phyloP scores from a whole-genome alignment of 2,113 vertebrate genomes.

The human region GRCh38 chr1:114298001-114298500 shows the following conservation, averaged over 20 bases:
- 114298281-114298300: not conserved
- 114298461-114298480: not conserved
- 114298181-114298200: not conserved
- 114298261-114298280: not conserved
- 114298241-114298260: not conserved
- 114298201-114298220: conserved; percentile 21
- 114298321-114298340: not conserved
- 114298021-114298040: conserved; percentile 31
- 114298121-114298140: accelerated
- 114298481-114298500: not conserved
- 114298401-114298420: accelerated
- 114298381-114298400: not conserved
- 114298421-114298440: not conserved
- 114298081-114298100: conserved; percentile 35
- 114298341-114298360: not conserved
- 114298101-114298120: not conserved
- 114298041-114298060: conserved; percentile 62
- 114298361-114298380: not conserved
- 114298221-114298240: not conserved
- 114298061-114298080: not conserved
- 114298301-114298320: not conserved
- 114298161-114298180: not conserved
- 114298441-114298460: not conserved
- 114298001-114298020: conserved; percentile 53
- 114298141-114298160: accelerated